These are phyloP conservation scores for Otolemur garnettii DNA, from an alignment of 2,113 vertebrate genomes.

Conservation along the genomic window DNA sequence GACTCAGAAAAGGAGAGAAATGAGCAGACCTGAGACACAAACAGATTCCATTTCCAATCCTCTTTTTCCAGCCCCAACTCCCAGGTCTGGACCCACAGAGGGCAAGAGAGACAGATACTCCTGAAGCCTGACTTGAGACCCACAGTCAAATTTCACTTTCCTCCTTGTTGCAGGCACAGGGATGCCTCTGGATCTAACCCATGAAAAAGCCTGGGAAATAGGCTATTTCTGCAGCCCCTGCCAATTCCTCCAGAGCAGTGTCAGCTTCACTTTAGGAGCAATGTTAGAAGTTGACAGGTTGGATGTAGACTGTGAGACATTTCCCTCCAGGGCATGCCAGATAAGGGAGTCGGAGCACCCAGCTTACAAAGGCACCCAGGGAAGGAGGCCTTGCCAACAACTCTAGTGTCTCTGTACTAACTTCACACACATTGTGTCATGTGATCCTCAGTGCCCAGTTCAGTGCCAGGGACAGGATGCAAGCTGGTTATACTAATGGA, in stretches of 20 bases:
- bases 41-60: neutral
- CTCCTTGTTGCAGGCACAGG: neutral
- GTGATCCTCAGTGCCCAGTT: neutral
- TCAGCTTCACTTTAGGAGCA: neutral
- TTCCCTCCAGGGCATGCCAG: neutral
- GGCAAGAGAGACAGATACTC: neutral
- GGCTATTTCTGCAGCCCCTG: neutral
- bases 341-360: neutral
- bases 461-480: neutral
- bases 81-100: neutral
- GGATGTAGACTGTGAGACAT: neutral
- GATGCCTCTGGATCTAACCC: neutral
- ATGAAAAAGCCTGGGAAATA: neutral
- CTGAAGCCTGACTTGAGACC: neutral
- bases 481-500: neutral
- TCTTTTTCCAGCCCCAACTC: neutral
- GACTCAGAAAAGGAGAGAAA: conserved; percentile 81
- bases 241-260: neutral
- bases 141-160: neutral
- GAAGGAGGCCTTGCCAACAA: conserved; percentile 40
- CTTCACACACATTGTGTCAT: neutral
- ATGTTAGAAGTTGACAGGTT: neutral
- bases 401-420: neutral
- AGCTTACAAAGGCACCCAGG: neutral
- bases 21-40: neutral